Conservation (phyloP, 2,113 vertebrate genomes). For the Ursus arctos region DNA sequence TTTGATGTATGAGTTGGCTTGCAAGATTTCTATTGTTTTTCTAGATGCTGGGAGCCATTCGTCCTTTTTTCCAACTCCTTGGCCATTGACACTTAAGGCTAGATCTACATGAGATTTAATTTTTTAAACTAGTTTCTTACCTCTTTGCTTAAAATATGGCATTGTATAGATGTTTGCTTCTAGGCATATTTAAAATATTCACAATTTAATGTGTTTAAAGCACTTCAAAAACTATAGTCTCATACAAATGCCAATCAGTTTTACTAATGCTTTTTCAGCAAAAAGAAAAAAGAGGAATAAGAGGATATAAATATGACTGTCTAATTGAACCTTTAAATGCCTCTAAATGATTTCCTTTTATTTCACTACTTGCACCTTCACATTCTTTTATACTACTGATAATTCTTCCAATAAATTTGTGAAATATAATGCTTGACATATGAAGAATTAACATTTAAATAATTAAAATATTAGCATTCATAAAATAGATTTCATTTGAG, state of each 20-base stretch:
- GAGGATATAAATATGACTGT: not conserved
- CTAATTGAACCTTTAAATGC: not conserved
- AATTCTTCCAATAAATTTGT: not conserved
- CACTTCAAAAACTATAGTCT: not conserved
- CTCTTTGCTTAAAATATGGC: not conserved
- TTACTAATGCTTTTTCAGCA: not conserved
- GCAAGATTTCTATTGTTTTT: not conserved
- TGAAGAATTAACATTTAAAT: not conserved
- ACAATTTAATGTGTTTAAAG: not conserved
- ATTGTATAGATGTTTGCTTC: not conserved
- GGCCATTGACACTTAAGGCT: not conserved
- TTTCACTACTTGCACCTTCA: not conserved
- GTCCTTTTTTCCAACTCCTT: not conserved
- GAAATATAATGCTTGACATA: not conserved
- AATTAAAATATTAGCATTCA: not conserved
- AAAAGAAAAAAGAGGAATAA: not conserved
- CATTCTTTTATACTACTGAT: not conserved
- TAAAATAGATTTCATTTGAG: not conserved
- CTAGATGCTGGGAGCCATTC: not conserved
- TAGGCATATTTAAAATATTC: conserved; percentile 27
- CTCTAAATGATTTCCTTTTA: not conserved
- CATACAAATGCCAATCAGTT: not conserved
- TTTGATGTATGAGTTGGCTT: not conserved
- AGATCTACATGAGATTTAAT: not conserved
- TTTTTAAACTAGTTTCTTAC: not conserved